Conservation (phyloP, 2,888 invertebrate species). For the Lissocephala sabroskyi region DNA sequence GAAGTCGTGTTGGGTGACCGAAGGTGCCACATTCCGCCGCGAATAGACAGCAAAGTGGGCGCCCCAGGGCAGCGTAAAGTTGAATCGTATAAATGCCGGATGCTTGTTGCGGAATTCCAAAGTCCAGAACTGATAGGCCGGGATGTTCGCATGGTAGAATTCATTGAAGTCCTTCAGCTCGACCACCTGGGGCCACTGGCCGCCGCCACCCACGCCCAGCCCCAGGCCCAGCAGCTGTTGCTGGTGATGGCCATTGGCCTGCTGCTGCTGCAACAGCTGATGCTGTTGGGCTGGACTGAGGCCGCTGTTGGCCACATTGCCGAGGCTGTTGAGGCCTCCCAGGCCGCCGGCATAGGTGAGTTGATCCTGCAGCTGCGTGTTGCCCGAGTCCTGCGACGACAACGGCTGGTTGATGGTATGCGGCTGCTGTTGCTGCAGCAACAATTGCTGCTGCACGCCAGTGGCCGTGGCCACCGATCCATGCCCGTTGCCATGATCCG, state of each 20-base stretch:
- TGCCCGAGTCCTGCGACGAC: constrained; percentile 50
- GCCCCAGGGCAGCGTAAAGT: constrained; percentile 92
- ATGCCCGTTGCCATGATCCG: constrained; percentile 76
- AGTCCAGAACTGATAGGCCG: constrained; percentile 95
- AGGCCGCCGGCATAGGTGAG: constrained; percentile 42
- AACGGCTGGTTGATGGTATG: constrained; percentile 62
- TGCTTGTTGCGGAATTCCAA: constrained; percentile 93
- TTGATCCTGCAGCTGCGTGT: constrained; percentile 53
- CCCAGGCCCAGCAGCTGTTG: constrained; percentile 53
- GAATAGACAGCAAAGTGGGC: constrained; percentile 97
- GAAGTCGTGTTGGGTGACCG: constrained; percentile 97
- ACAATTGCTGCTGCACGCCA: constrained; percentile 75
- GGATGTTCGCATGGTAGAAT: constrained; percentile 87
- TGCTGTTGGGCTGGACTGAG: constrained; percentile 47
- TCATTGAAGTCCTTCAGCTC: constrained; percentile 90
- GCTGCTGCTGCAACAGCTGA: constrained; percentile 54
- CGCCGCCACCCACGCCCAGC: constrained; percentile 17
- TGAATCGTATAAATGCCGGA: constrained; percentile 89
- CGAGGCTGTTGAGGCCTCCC: constrained; percentile 25
- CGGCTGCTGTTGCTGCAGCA: constrained; percentile 75
- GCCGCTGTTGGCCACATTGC: constrained; percentile 17
- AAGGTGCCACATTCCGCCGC: constrained; percentile 93
- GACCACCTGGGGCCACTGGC: constrained; percentile 83
- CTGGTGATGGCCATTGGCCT: constrained; percentile 46
- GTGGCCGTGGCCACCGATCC: constrained; percentile 39